A percentile compares a stretch with the other conserved stretches of the same genome.
These are phyloP conservation scores for Sialis lutaria DNA, from an alignment of 2,888 invertebrate species.

Conservation along the genomic window DNA sequence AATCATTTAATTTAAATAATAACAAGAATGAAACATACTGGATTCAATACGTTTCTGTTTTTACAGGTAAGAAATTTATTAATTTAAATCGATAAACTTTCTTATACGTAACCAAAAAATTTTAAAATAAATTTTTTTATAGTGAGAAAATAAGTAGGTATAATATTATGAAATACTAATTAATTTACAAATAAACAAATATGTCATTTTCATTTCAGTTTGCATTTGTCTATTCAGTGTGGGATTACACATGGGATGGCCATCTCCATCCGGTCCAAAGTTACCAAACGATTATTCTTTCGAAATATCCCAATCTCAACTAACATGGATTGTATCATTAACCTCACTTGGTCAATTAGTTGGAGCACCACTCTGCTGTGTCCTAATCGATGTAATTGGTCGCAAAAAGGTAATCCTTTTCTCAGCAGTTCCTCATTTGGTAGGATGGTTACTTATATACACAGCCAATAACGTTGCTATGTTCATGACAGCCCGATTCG, in stretches of 20 bases:
- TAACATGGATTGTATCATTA: conserved; percentile 1
- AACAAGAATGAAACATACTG: too few relatives aligned
- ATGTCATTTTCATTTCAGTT: background rate
- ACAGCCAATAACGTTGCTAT: background rate
- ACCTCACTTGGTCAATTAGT: conserved; percentile 3
- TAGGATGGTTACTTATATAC: conserved; percentile 2
- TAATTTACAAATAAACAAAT: too few relatives aligned
- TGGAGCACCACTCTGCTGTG: background rate
- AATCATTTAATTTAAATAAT: too few relatives aligned
- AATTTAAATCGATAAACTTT: too few relatives aligned
- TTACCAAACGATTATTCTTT: background rate
- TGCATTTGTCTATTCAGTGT: background rate
- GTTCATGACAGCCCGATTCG: conserved; percentile 19
- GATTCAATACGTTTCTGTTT: too few relatives aligned
- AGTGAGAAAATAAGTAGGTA: too few relatives aligned
- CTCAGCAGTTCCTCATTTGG: conserved; percentile 1
- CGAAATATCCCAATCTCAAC: background rate
- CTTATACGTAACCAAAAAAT: too few relatives aligned
- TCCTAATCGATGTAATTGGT: conserved; percentile 1
- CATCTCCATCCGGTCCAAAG: conserved; percentile 1
- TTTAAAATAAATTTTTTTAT: too few relatives aligned
- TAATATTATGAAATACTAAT: too few relatives aligned
- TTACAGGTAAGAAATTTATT: too few relatives aligned
- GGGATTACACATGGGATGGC: conserved; percentile 3
- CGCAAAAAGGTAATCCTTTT: conserved; percentile 1